phyloP scores from a whole-genome alignment of 2,797 vertebrate genomes.

The Sitta carolinensis region DNA sequence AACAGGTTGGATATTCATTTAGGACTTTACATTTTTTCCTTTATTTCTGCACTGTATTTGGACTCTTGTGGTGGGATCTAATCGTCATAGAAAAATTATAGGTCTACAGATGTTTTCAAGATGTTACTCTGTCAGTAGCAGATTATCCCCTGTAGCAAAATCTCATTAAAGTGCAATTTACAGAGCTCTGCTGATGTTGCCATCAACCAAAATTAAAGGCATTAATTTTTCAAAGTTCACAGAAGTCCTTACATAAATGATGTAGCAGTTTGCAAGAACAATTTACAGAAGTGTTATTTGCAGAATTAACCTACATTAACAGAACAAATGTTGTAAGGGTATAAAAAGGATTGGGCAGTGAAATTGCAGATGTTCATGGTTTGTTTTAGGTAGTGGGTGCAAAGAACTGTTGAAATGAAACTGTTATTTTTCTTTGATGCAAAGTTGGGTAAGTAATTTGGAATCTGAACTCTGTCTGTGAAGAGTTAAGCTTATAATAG shows the following conservation, averaged over 20 bases:
- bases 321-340: conserved; percentile 86
- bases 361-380: conserved; percentile 91
- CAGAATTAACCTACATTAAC: conserved; percentile 94
- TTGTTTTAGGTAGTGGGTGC: conserved; percentile 83
- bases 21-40: conserved; percentile 80
- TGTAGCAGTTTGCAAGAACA: conserved; percentile 97
- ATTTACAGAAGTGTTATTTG: conserved; percentile 97
- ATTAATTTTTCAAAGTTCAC: conserved; percentile 99
- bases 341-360: conserved; percentile 84
- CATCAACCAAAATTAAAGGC: conserved; percentile 99
- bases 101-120: conserved; percentile 99
- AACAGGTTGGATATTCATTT: conserved; percentile 83
- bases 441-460: conserved; percentile 84
- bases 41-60: conserved; percentile 87
- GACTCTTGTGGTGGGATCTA: conserved; percentile 90
- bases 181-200: conserved; percentile 99
- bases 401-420: conserved; percentile 86
- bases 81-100: conserved; percentile 98
- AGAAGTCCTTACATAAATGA: conserved; percentile 98
- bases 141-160: conserved; percentile 99
- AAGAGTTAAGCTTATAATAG: conserved; percentile 77
- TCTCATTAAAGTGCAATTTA: conserved; percentile 99
- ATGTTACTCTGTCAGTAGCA: conserved; percentile 99
- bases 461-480: conserved; percentile 79
- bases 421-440: conserved; percentile 86